These are phyloP conservation scores for Cyrtorhinus lividipennis DNA, from an alignment of 1,140 invertebrate species.

Conservation along the genomic window DNA sequence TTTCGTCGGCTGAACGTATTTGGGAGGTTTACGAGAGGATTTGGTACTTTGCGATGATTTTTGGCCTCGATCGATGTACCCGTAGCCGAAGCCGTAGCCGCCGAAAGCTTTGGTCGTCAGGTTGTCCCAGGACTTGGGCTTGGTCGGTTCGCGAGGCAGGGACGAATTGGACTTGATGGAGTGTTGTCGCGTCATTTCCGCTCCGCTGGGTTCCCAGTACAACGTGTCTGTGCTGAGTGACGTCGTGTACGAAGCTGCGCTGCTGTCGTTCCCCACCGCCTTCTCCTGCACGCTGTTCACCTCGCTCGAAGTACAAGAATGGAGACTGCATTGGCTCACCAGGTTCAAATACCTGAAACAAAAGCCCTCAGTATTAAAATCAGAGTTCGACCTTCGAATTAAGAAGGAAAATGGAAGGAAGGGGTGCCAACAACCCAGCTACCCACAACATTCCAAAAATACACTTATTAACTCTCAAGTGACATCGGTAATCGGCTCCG, in stretches of 20 bases:
- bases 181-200: slow-evolving; percentile 23
- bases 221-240: slow-evolving; percentile 69
- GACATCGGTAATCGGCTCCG: no score
- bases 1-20: slow-evolving; percentile 47
- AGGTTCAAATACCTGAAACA: slow-evolving; percentile 24
- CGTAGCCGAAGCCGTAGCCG: slow-evolving; percentile 69
- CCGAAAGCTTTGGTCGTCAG: slow-evolving; percentile 65
- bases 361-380: no score
- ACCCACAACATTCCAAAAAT: no score
- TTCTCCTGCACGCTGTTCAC: slow-evolving; percentile 29
- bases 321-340: slow-evolving; percentile 58
- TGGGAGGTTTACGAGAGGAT: slow-evolving; percentile 16
- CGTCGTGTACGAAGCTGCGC: slow-evolving; percentile 60
- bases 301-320: slow-evolving; percentile 63
- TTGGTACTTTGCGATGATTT: slow-evolving; percentile 15
- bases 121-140: slow-evolving; percentile 79
- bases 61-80: slow-evolving; percentile 33
- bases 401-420: no score
- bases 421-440: no score
- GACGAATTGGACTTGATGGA: slow-evolving; percentile 25
- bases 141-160: slow-evolving; percentile 29
- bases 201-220: slow-evolving; percentile 41
- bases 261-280: slow-evolving; percentile 38
- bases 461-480: no score
- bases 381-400: no score